phyloP scores from a whole-genome alignment of 2,888 invertebrate species.

The Augiades crinisus region DNA sequence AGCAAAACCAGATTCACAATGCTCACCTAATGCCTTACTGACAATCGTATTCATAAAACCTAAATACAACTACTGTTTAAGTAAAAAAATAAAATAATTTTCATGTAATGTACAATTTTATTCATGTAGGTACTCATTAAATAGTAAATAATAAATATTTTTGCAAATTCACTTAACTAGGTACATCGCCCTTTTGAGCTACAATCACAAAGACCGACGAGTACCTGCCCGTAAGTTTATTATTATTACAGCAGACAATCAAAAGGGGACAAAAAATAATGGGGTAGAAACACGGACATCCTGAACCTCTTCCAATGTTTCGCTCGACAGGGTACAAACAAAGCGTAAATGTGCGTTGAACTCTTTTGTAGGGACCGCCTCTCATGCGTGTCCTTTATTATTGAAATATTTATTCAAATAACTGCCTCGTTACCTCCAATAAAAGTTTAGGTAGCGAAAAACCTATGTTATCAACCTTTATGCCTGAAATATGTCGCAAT shows the following conservation, averaged over 20 bases:
- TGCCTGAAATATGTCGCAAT: too few species aligned
- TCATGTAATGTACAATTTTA: too few species aligned
- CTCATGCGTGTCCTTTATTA: conserved; percentile 50
- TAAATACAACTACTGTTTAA: too few species aligned
- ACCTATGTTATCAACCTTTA: too few species aligned
- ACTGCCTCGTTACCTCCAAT: too few species aligned
- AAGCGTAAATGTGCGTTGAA: conserved; percentile 74
- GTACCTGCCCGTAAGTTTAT: neutral
- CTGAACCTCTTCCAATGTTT: conserved; percentile 53
- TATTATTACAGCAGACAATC: neutral
- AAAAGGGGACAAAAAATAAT: conserved; percentile 3
- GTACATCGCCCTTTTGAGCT: too few species aligned
- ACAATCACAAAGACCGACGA: neutral
- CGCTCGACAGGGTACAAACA: conserved; percentile 61
- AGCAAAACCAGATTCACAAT: conserved; percentile 1
- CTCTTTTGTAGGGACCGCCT: conserved; percentile 71
- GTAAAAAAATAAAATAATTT: too few species aligned
- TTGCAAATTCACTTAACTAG: too few species aligned
- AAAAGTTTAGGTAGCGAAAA: too few species aligned
- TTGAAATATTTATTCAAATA: conserved; percentile 14
- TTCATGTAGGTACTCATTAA: too few species aligned
- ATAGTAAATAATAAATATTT: too few species aligned
- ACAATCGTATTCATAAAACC: neutral
- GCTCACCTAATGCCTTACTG: neutral
- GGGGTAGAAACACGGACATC: conserved; percentile 35